Percentiles rank a stretch among this genome's conserved stretches.
Conservation (phyloP, 2,797 vertebrate genomes). For the Eulemur mongoz region DNA sequence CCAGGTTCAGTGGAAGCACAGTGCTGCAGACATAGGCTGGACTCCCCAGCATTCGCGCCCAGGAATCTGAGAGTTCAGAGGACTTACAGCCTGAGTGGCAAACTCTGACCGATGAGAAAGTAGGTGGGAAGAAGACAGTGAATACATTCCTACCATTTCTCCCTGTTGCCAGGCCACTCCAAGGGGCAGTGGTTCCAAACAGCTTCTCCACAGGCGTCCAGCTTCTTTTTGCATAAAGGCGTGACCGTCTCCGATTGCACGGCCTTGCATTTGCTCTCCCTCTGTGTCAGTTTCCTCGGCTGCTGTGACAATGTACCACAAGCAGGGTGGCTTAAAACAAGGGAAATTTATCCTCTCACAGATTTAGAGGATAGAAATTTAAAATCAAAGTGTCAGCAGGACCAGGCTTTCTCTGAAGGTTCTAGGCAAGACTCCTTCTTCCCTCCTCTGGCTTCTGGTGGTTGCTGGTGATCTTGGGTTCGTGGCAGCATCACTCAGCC, state of each 20-base stretch:
- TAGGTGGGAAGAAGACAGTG: not conserved
- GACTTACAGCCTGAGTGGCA: not conserved
- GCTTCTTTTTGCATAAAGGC: not conserved
- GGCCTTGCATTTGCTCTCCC: not conserved
- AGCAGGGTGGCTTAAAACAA: not conserved
- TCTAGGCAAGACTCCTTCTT: not conserved
- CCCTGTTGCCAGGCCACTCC: not conserved
- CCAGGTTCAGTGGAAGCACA: not conserved
- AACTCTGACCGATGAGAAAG: not conserved
- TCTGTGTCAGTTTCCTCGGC: not conserved
- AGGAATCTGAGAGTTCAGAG: not conserved
- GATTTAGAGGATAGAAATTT: not conserved
- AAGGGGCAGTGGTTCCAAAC: not conserved
- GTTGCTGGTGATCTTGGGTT: not conserved
- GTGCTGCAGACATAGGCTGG: no score
- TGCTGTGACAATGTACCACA: not conserved
- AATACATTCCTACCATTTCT: not conserved
- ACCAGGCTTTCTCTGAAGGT: no score
- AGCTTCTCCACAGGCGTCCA: not conserved
- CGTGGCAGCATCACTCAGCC: not conserved
- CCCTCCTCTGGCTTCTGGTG: not conserved
- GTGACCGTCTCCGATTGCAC: not conserved
- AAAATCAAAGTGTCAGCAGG: not conserved
- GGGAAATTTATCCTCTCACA: not conserved
- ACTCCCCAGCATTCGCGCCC: not conserved